A percentile compares a stretch with the other conserved stretches of the same genome.
Conservation (phyloP, 92 coral and sea anemone genomes). For the Palythoa heliodiscus region DNA sequence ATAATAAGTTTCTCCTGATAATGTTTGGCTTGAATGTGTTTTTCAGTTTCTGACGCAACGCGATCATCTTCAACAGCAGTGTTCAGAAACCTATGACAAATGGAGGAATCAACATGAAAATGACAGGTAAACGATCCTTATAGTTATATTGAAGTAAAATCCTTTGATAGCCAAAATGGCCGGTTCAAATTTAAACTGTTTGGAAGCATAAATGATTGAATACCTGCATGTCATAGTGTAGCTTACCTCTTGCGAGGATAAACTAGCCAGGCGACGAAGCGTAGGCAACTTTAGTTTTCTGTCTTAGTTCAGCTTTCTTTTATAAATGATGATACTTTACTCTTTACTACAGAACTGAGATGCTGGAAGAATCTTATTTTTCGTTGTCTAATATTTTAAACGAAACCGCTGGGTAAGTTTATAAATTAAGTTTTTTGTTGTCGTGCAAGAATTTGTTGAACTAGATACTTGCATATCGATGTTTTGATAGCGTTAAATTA, state of each 20-base stretch:
- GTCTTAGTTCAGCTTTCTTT: constrained; percentile 5
- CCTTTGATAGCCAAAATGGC: not conserved
- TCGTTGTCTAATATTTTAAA: constrained; percentile 76
- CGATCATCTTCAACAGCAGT: constrained; percentile 59
- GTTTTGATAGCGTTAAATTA: too few species aligned
- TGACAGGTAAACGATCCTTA: not conserved
- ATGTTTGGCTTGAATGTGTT: not conserved
- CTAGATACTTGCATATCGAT: too few species aligned
- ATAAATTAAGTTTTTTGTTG: not conserved
- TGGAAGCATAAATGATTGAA: not conserved
- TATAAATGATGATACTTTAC: not conserved
- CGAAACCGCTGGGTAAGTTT: constrained; percentile 86
- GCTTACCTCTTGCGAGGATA: too few species aligned
- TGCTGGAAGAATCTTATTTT: constrained; percentile 68
- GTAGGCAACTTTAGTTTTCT: too few species aligned
- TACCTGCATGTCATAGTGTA: not conserved
- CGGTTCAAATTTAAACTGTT: not conserved
- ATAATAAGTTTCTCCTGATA: too few species aligned
- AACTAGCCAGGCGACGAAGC: too few species aligned
- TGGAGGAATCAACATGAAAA: constrained; percentile 61
- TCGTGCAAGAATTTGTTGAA: too few species aligned
- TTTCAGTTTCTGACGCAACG: constrained; percentile 60
- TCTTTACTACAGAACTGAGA: constrained; percentile 57
- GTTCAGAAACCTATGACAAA: constrained; percentile 71
- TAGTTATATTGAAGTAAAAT: not conserved